phyloP scores from a whole-genome alignment of 2,888 invertebrate genomes.

The Volucella inanis region DNA sequence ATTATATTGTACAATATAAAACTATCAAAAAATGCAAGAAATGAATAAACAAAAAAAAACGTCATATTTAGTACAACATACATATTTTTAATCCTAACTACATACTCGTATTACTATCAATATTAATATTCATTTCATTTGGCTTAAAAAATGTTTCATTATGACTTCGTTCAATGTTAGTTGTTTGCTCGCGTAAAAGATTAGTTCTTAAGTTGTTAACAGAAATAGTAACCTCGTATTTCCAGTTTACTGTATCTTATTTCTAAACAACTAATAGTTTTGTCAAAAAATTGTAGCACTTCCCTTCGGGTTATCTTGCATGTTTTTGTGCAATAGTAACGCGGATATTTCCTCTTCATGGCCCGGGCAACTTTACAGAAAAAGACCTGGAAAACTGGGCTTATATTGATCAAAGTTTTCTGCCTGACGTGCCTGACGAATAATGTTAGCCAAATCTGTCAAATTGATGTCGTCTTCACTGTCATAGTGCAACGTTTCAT shows the following conservation, averaged over 20 bases:
- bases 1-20: conserved; percentile 4
- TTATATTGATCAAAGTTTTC: conserved; percentile 1
- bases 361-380: background rate
- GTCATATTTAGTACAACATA: no score
- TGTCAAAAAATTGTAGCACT: conserved; percentile 16
- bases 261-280: conserved; percentile 12
- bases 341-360: conserved; percentile 1
- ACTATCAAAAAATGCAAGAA: background rate
- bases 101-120: background rate
- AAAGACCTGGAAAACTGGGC: background rate
- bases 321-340: conserved; percentile 1
- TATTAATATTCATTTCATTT: no score
- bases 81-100: no score
- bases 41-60: no score
- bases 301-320: conserved; percentile 18
- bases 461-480: conserved; percentile 4
- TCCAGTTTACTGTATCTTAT: conserved; percentile 16
- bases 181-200: background rate
- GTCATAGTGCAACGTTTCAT: conserved; percentile 13
- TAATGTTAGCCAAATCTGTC: background rate
- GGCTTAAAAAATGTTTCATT: no score
- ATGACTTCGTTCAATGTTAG: no score
- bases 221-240: conserved; percentile 19
- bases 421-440: background rate
- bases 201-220: conserved; percentile 21